These are phyloP conservation scores for Tetraneura akinire DNA, from an alignment of 1,140 invertebrate genomes.

Conservation along the genomic window DNA sequence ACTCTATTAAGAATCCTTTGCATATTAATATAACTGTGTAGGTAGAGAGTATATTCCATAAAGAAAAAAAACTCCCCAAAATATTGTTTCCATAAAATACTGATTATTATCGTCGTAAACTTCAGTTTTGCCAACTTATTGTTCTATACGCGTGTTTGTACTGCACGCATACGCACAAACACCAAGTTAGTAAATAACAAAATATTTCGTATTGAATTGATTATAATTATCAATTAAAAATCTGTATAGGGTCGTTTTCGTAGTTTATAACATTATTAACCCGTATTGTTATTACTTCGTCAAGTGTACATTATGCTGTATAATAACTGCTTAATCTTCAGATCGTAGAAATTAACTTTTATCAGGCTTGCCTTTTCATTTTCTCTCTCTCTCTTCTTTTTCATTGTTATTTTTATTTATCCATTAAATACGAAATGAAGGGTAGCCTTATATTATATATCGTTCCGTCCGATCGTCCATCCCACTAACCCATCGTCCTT, in stretches of 20 bases:
- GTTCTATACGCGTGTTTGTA: too few relatives aligned
- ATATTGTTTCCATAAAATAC: conserved; percentile 1
- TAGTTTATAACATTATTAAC: neutral
- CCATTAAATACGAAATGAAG: neutral
- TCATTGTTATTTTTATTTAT: conserved; percentile 16
- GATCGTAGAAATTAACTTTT: neutral
- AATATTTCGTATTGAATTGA: too few relatives aligned
- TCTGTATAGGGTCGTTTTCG: neutral
- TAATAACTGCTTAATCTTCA: neutral
- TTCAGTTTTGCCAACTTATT: conserved; percentile 16
- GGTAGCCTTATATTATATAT: neutral
- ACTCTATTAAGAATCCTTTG: conserved; percentile 49
- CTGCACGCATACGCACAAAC: too few relatives aligned
- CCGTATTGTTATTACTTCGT: neutral
- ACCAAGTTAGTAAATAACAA: neutral
- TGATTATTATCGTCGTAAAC: neutral
- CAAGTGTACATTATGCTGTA: neutral
- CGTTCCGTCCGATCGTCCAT: neutral
- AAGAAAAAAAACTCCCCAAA: neutral
- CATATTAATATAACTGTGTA: conserved; percentile 37
- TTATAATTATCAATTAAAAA: neutral
- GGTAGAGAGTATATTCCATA: neutral
- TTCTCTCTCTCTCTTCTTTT: neutral
- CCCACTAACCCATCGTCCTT: too few relatives aligned
- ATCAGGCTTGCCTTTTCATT: neutral